A percentile compares a stretch with the other conserved stretches of the same genome.
These are phyloP conservation scores for Neodiprion virginianus DNA, from an alignment of 1,140 invertebrate species.

Conservation along the genomic window DNA sequence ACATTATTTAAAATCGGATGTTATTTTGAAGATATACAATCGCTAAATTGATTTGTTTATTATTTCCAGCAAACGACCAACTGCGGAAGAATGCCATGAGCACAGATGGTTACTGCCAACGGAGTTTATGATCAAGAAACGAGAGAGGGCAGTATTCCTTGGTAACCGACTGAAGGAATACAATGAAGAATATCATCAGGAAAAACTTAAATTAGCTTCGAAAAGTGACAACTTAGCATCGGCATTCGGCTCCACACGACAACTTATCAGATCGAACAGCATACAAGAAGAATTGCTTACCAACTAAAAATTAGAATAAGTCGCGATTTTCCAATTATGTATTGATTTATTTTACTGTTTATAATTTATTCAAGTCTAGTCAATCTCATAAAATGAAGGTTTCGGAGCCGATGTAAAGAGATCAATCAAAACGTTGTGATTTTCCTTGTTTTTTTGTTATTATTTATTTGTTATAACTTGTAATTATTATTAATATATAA, in stretches of 20 bases:
- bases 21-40: conserved; percentile 8
- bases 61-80: conserved; percentile 84
- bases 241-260: conserved; percentile 62
- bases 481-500: conserved; percentile 39
- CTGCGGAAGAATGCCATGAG: conserved; percentile 92
- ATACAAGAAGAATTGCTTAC: conserved; percentile 82
- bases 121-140: conserved; percentile 92
- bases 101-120: conserved; percentile 93
- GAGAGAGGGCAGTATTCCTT: conserved; percentile 86
- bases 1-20: background rate
- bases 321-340: conserved; percentile 43
- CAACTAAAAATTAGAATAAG: conserved; percentile 51
- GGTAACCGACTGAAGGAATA: conserved; percentile 83
- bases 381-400: conserved; percentile 23
- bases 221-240: conserved; percentile 64
- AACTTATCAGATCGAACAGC: conserved; percentile 77
- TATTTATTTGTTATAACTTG: conserved; percentile 55
- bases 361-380: conserved; percentile 30
- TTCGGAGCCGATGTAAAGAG: background rate
- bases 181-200: conserved; percentile 76
- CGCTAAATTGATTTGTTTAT: conserved; percentile 33
- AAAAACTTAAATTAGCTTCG: conserved; percentile 66
- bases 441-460: conserved; percentile 52
- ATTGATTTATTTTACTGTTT: conserved; percentile 39
- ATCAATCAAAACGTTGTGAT: conserved; percentile 34